Percentiles rank a stretch among this genome's conserved stretches.
phyloP scores from a whole-genome alignment of 2,888 invertebrate genomes.

The Epirrhoe tristata region DNA sequence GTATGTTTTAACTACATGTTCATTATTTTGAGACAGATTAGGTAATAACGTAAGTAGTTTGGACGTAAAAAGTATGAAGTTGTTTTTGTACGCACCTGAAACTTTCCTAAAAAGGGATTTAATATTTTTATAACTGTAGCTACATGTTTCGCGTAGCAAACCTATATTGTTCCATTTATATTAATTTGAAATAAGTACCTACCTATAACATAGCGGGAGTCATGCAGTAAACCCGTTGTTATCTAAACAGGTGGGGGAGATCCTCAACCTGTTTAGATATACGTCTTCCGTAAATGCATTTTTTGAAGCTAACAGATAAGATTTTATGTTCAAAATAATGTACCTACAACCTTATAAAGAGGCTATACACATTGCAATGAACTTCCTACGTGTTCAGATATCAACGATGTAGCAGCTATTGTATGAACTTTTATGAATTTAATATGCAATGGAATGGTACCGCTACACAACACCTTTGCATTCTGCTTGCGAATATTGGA shows the following conservation, averaged over 20 bases:
- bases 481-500: constrained; percentile 18
- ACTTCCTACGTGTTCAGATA: constrained; percentile 39
- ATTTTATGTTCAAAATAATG: constrained; percentile 71
- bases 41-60: constrained; percentile 37
- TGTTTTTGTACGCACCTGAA: constrained; percentile 21
- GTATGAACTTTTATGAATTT: constrained; percentile 42
- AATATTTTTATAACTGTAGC: not conserved
- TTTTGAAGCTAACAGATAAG: constrained; percentile 70
- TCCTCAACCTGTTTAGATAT: constrained; percentile 74
- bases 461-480: constrained; percentile 21
- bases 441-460: constrained; percentile 34
- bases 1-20: constrained; percentile 32
- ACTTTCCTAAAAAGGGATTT: not conserved
- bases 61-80: constrained; percentile 32
- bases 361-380: constrained; percentile 43
- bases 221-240: constrained; percentile 69
- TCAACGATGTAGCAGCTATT: constrained; percentile 31
- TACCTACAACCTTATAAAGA: constrained; percentile 53
- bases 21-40: constrained; percentile 42
- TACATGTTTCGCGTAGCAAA: not conserved
- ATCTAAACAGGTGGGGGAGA: too few relatives aligned
- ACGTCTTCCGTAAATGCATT: constrained; percentile 75
- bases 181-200: not conserved
- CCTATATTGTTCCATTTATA: not conserved
- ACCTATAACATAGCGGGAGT: constrained; percentile 48